phyloP scores from a whole-genome alignment of 2,797 vertebrate genomes.

The Acanthornis magna region DNA sequence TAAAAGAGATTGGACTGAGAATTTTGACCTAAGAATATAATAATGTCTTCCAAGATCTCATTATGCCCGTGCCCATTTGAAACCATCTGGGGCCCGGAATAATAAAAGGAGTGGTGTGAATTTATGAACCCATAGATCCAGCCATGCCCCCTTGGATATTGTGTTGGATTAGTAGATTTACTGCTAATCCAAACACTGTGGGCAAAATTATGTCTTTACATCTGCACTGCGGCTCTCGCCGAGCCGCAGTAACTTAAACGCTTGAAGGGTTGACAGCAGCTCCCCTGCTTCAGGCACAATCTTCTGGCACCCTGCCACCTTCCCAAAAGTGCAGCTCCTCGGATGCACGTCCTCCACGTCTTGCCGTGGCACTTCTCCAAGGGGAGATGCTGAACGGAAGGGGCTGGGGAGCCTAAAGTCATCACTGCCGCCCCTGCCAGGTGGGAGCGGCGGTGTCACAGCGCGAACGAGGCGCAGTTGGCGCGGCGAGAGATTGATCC shows the following conservation, averaged over 20 bases:
- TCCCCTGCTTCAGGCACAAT: slow-evolving; percentile 41
- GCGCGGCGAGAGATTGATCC: not conserved
- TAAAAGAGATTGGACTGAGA: slow-evolving; percentile 58
- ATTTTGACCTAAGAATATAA: slow-evolving; percentile 73
- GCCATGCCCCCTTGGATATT: slow-evolving; percentile 61
- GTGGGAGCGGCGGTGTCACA: not conserved
- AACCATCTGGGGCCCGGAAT: slow-evolving; percentile 62
- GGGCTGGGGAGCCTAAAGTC: not conserved
- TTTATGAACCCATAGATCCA: slow-evolving; percentile 63
- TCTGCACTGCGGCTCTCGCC: slow-evolving; percentile 25
- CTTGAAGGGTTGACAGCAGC: slow-evolving; percentile 43
- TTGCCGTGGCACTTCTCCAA: not conserved
- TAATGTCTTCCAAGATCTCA: slow-evolving; percentile 71
- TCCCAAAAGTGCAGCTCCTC: slow-evolving; percentile 41
- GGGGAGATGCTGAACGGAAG: not conserved
- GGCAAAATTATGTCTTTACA: slow-evolving; percentile 64
- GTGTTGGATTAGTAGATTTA: slow-evolving; percentile 70
- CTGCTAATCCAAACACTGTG: slow-evolving; percentile 64
- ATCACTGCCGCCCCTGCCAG: not conserved
- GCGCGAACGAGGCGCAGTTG: not conserved
- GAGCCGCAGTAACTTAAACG: slow-evolving; percentile 40
- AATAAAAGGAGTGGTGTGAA: slow-evolving; percentile 67
- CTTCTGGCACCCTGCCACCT: slow-evolving; percentile 35
- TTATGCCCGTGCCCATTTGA: slow-evolving; percentile 58
- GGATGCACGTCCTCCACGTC: not conserved